Conservation (phyloP, 2,113 vertebrate species). For the Corvus hawaiiensis region DNA sequence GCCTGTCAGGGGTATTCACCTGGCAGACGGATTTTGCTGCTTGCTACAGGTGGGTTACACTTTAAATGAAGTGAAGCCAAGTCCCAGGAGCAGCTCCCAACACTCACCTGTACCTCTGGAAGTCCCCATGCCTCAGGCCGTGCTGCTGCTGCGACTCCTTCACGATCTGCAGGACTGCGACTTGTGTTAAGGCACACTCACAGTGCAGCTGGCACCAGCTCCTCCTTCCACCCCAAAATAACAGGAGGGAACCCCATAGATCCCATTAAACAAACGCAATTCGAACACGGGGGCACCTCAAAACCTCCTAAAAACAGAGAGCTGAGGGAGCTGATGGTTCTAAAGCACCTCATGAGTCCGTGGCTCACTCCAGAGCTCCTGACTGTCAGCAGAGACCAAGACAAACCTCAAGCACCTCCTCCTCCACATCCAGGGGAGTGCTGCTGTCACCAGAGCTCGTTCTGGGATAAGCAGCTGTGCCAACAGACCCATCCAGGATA, state of each 20-base stretch:
- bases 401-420: background rate
- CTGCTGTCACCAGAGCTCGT: background rate
- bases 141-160: constrained; percentile 99
- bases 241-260: background rate
- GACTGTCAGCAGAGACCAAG: background rate
- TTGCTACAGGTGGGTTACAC: background rate
- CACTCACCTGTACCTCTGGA: constrained; percentile 95
- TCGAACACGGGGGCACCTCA: background rate
- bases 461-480: background rate
- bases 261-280: background rate
- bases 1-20: too few species aligned
- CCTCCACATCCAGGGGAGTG: fast-evolving
- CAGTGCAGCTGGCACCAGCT: background rate
- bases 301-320: background rate
- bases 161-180: constrained; percentile 91
- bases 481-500: background rate
- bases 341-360: background rate
- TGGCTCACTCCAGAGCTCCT: background rate
- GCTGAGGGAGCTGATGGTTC: background rate
- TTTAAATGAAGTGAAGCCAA: background rate
- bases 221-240: background rate
- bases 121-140: constrained; percentile 94
- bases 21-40: background rate
- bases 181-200: constrained; percentile 68
- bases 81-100: background rate